phyloP scores from a whole-genome alignment of 2,797 vertebrate species.

The Melopsittacus undulatus region DNA sequence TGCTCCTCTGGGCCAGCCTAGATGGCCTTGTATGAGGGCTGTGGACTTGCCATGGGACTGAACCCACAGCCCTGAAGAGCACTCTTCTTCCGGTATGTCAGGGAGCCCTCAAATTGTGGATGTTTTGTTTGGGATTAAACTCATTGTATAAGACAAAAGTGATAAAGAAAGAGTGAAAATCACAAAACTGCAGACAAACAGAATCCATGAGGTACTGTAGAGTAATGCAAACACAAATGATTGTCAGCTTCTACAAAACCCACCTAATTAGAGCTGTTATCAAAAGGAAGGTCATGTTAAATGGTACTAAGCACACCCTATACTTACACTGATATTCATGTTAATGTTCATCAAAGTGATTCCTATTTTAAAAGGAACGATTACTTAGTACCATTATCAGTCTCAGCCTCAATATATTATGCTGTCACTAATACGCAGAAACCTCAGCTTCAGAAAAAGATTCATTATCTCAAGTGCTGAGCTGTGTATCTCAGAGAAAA shows the following conservation, averaged over 20 bases:
- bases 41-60: background rate
- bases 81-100: background rate
- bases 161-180: background rate
- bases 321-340: constrained; percentile 63
- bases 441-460: constrained; percentile 59
- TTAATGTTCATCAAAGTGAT: constrained; percentile 71
- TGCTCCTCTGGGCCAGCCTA: background rate
- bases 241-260: constrained; percentile 10
- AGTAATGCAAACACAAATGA: background rate
- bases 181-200: background rate
- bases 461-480: constrained; percentile 58
- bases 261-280: constrained; percentile 65
- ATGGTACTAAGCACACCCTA: constrained; percentile 58
- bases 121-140: background rate
- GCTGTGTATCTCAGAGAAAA: constrained; percentile 5
- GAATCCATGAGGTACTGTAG: background rate
- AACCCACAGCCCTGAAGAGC: background rate
- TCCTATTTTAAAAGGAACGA: constrained; percentile 64
- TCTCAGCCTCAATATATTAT: constrained; percentile 38
- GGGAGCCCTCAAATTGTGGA: background rate
- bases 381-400: constrained; percentile 67
- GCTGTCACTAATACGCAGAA: constrained; percentile 61
- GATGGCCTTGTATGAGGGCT: background rate
- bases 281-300: constrained; percentile 65
- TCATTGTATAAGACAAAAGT: background rate